phyloP scores from a whole-genome alignment of 2,113 vertebrate genomes.

The Callithrix jacchus region DNA sequence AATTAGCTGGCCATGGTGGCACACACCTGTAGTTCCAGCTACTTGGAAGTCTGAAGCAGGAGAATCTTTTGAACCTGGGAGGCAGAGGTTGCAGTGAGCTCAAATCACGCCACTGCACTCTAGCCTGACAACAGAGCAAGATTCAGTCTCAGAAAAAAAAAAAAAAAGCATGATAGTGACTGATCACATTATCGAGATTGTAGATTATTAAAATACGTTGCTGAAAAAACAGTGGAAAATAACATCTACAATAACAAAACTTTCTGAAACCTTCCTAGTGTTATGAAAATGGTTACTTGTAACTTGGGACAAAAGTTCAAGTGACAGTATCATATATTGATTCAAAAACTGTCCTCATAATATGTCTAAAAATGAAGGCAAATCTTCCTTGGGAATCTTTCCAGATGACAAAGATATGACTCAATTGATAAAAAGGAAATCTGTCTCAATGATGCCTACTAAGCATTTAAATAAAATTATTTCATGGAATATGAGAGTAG shows the following conservation, averaged over 20 bases:
- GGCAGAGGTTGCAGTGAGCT: too few species aligned
- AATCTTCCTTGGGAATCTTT: background rate
- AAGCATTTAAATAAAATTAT: slow-evolving; percentile 31
- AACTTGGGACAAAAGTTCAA: background rate
- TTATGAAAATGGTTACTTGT: background rate
- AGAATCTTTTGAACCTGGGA: too few species aligned
- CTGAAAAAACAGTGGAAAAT: background rate
- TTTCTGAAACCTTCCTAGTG: background rate
- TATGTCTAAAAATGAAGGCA: background rate
- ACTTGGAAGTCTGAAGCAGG: too few species aligned
- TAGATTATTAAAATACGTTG: background rate
- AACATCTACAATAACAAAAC: background rate
- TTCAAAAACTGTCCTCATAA: background rate
- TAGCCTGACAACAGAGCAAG: too few species aligned
- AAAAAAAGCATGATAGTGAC: background rate
- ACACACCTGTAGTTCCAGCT: too few species aligned
- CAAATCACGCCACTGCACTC: too few species aligned
- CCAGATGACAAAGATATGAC: background rate
- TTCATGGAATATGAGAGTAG: background rate
- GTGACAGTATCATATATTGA: background rate
- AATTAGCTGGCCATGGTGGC: too few species aligned
- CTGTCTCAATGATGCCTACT: background rate
- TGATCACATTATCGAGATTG: background rate
- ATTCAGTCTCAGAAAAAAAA: too few species aligned
- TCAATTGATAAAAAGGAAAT: background rate